Evolutionary conservation across 2,113 vertebrate genomes (phyloP).

Genomic region (Macquaria australasica): DNA sequence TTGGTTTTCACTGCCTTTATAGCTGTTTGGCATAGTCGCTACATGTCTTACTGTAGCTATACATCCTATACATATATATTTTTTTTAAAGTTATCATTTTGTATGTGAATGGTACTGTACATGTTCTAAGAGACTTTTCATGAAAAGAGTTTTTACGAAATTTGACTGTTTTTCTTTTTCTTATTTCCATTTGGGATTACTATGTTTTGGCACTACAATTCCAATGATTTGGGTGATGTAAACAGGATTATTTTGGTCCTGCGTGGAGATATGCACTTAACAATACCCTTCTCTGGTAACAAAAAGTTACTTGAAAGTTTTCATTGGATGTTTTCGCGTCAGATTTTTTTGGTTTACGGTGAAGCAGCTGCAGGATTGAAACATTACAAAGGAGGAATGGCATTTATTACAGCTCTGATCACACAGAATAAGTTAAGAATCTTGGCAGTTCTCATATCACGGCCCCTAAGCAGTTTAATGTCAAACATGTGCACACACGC

Average conservation of each 20-base stretch:
- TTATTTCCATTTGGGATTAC: not conserved
- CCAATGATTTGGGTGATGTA: not conserved
- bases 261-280: not conserved
- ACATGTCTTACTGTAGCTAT: no score
- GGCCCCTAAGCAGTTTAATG: not conserved
- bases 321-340: not conserved
- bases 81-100: not conserved
- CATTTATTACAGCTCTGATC: not conserved
- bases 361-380: constrained; percentile 7
- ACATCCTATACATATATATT: no score
- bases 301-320: not conserved
- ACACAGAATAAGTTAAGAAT: not conserved
- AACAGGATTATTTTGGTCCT: not conserved
- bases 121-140: not conserved
- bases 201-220: not conserved
- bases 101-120: not conserved
- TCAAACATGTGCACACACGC: not conserved
- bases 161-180: not conserved
- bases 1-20: not conserved
- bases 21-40: no score
- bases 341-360: not conserved
- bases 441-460: not conserved
- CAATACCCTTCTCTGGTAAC: not conserved
- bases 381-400: not conserved
- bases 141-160: not conserved